Evolutionary conservation across 2,113 vertebrate genomes (phyloP).

Genomic region (Misgurnus anguillicaudatus): DNA sequence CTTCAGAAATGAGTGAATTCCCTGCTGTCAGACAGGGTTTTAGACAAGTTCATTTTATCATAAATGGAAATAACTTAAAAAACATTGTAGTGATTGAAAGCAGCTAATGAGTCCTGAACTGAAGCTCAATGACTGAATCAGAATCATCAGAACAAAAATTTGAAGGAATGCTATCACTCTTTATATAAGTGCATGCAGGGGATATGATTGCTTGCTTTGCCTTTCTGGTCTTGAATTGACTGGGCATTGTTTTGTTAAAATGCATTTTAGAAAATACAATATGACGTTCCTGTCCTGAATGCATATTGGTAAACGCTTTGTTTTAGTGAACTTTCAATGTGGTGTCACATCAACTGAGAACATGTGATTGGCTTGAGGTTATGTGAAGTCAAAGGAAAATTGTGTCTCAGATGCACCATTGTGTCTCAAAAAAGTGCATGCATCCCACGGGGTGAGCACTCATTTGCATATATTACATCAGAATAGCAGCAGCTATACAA

Average conservation of each 20-base stretch:
- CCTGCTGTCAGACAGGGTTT: neutral
- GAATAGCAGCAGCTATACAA: too few relatives aligned
- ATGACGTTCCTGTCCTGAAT: neutral
- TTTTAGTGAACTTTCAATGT: too few relatives aligned
- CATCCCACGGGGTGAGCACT: too few relatives aligned
- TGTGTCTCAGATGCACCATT: too few relatives aligned
- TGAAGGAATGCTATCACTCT: neutral
- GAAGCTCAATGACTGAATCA: neutral
- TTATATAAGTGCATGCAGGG: neutral
- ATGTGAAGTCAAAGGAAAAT: neutral
- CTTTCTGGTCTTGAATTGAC: neutral
- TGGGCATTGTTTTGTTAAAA: neutral
- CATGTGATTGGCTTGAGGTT: neutral
- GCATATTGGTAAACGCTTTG: too few relatives aligned
- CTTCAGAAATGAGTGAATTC: neutral
- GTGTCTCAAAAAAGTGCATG: too few relatives aligned
- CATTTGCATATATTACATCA: too few relatives aligned
- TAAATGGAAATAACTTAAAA: conserved; percentile 4
- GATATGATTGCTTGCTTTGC: neutral
- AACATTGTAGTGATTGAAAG: conserved; percentile 6
- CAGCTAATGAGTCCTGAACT: neutral
- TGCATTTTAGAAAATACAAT: neutral
- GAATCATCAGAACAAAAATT: conserved; percentile 22
- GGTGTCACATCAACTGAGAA: too few relatives aligned
- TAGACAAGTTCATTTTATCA: neutral